Base-by-base conservation (phyloP, 2,888 invertebrate genomes). In the Tetanocera ferruginea region DNA sequence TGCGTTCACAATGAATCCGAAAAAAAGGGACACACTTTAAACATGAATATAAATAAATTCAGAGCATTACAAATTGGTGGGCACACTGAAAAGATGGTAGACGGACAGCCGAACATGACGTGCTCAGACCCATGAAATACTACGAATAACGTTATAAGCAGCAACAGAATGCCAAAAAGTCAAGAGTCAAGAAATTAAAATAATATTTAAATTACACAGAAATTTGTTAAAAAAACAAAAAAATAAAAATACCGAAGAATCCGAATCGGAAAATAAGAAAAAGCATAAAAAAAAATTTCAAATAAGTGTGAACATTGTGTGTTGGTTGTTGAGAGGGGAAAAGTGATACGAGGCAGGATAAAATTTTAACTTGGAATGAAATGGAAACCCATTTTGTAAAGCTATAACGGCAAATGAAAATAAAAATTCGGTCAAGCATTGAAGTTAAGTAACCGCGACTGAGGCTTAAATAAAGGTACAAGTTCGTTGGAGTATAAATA, bases 41-140 rank as follows among this genome's bases (percentile, higher is more conserved):
- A 43, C 49, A 74, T 49, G 67, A 28, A 71, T 66, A 62, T 17
- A 67, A 76, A 74, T 74, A 62, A 73, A 78, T 78, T 67, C 76
- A 51, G 76, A 70, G 76, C 76, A 67, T 79, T 79, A 77, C 80
- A 78, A 80, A 78, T 80, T 78, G 75, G 62, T 11, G 78, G 78
- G 57, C 79, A 69, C 67, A 43, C 25, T 51, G 14, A 43, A 43
- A 43, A 43, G 43, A 43, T 43, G 37, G 37, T 52, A 51, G 60
- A 28, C 77, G 62, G 23, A 9, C 55, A 31, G 57, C n/a, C 52
- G 14, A 66, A 34, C 8, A 72, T 14, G 64, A 66, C 6, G 55
- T 31, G 73, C 55, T 52, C 19, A 55, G 55, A 23, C 49, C 25
- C 43, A n/a, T 43, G 8, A 19, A 51, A 11, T 23, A 37, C 62